Conservation (phyloP, 2,888 invertebrate genomes). For the Pristionchus maxplancki region DNA sequence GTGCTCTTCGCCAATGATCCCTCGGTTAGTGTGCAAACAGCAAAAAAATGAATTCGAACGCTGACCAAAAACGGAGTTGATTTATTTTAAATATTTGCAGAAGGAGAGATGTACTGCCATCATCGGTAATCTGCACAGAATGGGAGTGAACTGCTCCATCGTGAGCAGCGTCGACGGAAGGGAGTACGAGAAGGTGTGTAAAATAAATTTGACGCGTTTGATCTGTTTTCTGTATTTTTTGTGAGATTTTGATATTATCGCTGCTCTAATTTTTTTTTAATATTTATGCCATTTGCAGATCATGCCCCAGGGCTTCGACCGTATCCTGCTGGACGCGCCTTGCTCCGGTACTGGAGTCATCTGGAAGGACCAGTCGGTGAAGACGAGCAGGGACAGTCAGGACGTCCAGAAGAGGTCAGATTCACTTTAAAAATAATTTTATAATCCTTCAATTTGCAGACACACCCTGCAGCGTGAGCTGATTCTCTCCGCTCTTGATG, state of each 20-base stretch:
- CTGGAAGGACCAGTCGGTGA: constrained; percentile 96
- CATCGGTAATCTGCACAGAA: constrained; percentile 94
- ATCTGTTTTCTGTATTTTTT: neutral
- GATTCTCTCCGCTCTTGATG: constrained; percentile 95
- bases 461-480: constrained; percentile 91
- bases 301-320: constrained; percentile 85
- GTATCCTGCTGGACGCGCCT: constrained; percentile 96
- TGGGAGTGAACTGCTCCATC: constrained; percentile 94
- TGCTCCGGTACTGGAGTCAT: constrained; percentile 99
- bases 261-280: neutral
- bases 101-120: constrained; percentile 79
- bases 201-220: no score
- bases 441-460: constrained; percentile 48
- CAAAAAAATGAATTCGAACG: neutral
- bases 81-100: no score
- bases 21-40: constrained; percentile 82
- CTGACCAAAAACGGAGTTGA: neutral
- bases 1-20: constrained; percentile 95
- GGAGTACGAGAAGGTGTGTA: constrained; percentile 84
- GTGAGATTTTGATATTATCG: neutral
- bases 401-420: constrained; percentile 82
- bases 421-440: constrained; percentile 80
- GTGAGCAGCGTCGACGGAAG: constrained; percentile 92
- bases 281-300: constrained; percentile 55
- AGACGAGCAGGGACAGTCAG: constrained; percentile 85